Percentiles rank a stretch among this genome's conserved stretches.
These are phyloP conservation scores for Montipora capitata DNA, from an alignment of 92 coral and sea anemone genomes.

Conservation along the genomic window DNA sequence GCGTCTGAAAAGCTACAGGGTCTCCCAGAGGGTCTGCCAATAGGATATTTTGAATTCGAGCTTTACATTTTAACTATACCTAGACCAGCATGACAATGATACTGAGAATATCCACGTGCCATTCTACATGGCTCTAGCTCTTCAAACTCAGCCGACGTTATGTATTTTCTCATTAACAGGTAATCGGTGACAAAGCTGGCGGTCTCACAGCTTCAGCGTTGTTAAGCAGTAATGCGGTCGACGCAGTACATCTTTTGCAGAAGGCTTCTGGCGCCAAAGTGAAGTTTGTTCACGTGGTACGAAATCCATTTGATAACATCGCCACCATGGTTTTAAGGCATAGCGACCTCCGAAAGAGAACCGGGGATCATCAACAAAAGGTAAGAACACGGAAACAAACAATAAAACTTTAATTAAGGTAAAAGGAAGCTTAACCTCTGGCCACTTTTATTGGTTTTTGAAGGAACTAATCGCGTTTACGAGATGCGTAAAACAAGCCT, in stretches of 20 bases:
- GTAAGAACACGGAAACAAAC: background rate
- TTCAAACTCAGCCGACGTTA: background rate
- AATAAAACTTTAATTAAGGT: no score
- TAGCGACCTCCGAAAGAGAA: background rate
- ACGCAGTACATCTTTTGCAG: slow-evolving; percentile 3
- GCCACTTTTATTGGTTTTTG: no score
- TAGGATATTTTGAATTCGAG: no score
- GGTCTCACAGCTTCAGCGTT: slow-evolving; percentile 18
- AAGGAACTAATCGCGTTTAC: no score
- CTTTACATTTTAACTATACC: no score
- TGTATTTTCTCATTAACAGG: background rate
- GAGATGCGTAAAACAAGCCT: no score
- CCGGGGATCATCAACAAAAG: slow-evolving; percentile 7
- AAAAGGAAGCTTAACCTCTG: no score
- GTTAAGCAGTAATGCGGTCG: background rate
- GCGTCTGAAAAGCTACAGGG: no score
- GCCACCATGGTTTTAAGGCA: slow-evolving; percentile 29
- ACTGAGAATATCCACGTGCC: no score
- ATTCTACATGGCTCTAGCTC: no score
- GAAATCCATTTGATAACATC: slow-evolving; percentile 73
- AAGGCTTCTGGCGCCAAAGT: background rate
- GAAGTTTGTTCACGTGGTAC: slow-evolving; percentile 62
- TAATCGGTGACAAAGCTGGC: slow-evolving; percentile 65
- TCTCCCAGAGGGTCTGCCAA: no score
- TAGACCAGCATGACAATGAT: no score